Conservation (phyloP, 2,888 invertebrate species). For the Hoplodrina blanda region DNA sequence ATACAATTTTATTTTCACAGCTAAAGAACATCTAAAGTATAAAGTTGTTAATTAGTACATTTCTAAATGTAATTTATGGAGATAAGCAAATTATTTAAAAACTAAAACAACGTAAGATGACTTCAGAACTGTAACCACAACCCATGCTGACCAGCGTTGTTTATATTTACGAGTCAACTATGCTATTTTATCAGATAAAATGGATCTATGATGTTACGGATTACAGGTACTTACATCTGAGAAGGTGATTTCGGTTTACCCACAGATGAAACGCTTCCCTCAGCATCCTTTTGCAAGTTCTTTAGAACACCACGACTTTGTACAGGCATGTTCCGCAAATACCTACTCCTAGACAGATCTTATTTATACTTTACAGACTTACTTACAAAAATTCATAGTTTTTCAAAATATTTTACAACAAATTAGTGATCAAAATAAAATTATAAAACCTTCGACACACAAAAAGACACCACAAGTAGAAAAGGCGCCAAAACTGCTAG, state of each 20-base stretch:
- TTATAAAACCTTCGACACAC: not conserved
- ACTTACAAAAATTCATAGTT: slow-evolving; percentile 18
- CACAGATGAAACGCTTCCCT: slow-evolving; percentile 43
- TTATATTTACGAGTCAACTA: not conserved
- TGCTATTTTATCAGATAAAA: not conserved
- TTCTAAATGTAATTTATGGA: no score
- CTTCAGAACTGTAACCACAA: no score
- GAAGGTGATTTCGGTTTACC: slow-evolving; percentile 51
- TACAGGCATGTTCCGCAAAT: slow-evolving; percentile 63
- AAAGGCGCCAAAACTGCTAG: slow-evolving; percentile 33
- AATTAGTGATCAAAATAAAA: not conserved
- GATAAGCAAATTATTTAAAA: no score
- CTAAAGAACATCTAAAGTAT: no score
- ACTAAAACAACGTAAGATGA: no score
- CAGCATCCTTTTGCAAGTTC: slow-evolving; percentile 51
- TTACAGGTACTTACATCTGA: slow-evolving; percentile 49
- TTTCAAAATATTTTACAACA: not conserved
- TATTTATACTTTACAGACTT: slow-evolving; percentile 2
- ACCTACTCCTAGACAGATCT: not conserved
- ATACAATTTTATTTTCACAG: no score
- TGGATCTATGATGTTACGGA: not conserved
- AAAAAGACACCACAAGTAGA: not conserved
- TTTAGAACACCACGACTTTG: slow-evolving; percentile 57
- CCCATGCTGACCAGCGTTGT: not conserved
- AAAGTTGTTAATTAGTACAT: no score